phyloP scores from a whole-genome alignment of 53 echinoderm and acorn worm genomes.

The Zoroaster sp. region DNA sequence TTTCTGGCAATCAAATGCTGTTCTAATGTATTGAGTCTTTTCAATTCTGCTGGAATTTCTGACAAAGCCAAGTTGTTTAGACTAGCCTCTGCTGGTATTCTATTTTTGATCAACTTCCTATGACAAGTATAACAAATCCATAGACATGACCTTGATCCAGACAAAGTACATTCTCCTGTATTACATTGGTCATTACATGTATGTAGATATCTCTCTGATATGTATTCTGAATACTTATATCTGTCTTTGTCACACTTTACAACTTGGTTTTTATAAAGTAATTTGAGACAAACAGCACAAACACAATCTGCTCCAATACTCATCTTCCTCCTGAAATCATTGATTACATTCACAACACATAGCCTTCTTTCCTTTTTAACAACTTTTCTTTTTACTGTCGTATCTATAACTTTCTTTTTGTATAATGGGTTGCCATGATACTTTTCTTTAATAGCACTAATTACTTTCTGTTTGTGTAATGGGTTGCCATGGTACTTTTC shows the following conservation, averaged over 20 bases:
- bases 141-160: constrained; percentile 27
- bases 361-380: background rate
- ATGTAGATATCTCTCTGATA: constrained; percentile 49
- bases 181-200: constrained; percentile 44
- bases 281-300: constrained; percentile 49
- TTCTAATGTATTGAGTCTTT: constrained; percentile 11
- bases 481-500: constrained; percentile 6
- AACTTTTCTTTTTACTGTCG: background rate
- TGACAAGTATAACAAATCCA: constrained; percentile 73
- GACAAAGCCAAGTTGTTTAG: constrained; percentile 18
- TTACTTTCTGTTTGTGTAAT: background rate
- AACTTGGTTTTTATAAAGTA: constrained; percentile 51
- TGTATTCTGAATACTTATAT: constrained; percentile 25
- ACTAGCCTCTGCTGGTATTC: constrained; percentile 33
- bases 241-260: constrained; percentile 29
- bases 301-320: constrained; percentile 58
- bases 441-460: background rate
- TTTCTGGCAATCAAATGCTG: constrained; percentile 59
- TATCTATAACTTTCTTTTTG: background rate
- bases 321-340: constrained; percentile 4
- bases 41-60: constrained; percentile 28
- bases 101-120: constrained; percentile 21
- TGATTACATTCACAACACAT: background rate
- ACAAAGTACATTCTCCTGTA: background rate
- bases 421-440: background rate